Evolutionary conservation across 2,888 invertebrate species (phyloP), one percentile per base, ranked within the genome.

Genomic region (Oscheius sp.): DNA sequence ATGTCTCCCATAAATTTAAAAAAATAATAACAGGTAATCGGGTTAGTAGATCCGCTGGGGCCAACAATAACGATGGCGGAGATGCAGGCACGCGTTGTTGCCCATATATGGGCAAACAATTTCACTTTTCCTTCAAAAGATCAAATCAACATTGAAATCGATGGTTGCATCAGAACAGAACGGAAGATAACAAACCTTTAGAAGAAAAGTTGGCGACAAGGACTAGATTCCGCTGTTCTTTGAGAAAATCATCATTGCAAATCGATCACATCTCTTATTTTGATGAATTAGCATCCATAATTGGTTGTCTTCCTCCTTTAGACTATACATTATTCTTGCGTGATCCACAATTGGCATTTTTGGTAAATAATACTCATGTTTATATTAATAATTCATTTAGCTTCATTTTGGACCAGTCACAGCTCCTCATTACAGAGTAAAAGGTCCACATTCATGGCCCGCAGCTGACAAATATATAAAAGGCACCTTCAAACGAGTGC

Each of bases 401-500:
- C 71, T 74, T 2, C 59, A 72, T 51, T 72, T 74, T 33, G 81
- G 80, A 12, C 76, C 81, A 12, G 63, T 73, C 36, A 72, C 73
- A 8, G 70, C 80, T 8, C 77, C 80, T 47, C 67, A 74, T 51
- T 82, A 80, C 50, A 73, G 81, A 45, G 36, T 81, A 17, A 41
- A 67, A 12, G 81, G 82, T n/a, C 80, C 80, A 1, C 73, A 77
- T 51, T 56, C 67, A 8, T 81, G 81, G 81, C 32, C 68, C 5
- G 68, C 73, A n/a, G 82, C 82, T 5, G 45, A 76, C 26, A 44
- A 73, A 1, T 80, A 82, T 12, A 75, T 82, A 17, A 65, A 77
- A 50, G 22, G 64, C 38, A 62, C 63, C 2, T 68, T 57, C 44
- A n/a, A 51, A 22, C 41, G 68, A 1, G 63, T 68, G 6, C 68